Base-by-base conservation (phyloP, 2,113 vertebrate species). In the Balaenoptera acutorostrata region DNA sequence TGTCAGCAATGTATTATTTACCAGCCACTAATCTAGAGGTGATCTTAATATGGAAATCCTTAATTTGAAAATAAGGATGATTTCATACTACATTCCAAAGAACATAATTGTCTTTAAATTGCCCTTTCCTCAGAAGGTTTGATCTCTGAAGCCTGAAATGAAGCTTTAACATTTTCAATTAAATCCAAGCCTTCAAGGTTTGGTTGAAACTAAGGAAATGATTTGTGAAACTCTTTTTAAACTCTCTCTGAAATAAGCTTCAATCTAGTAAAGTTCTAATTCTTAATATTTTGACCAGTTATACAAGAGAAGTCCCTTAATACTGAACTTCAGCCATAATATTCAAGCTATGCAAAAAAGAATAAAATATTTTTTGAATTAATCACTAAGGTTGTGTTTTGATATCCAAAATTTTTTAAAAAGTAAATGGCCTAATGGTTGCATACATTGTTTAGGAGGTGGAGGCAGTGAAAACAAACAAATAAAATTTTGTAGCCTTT, bases 81-180 rank as follows among this genome's bases (percentile, higher is more conserved):
- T 94, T 92, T 68, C 82, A 31, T 97, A 78, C 27, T 90, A 91
- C 49, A 6, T 88, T 97, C 84, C 66, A 90, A 94, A 68, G 83
- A 92, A 89, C 10, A 0, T 92, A 95, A 97, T 88, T 95, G 93
- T 61, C 41, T 93, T 94, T 96, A 92, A 59, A 96, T 85, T 59
- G 93, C 18, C 27, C 41, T 33, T 97, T 96, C 92, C 95, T 84
- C 31, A 64, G 57, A 95, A 88, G 94, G 85, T 25, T 17, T 77
- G 86, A 97, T 61, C 88, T 97, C 81, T 96, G 96, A 98, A 97
- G 39, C 78, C 82, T 98, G 77, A 98, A 98, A 98, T 96, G 83
- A 95, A 98, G 75, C 41, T 59, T 97, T 39, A 97, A 84, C 89
- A 92, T 95, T 97, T 97, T 97, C 97, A 98, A 97, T 98, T 98